Evolutionary conservation across 2,113 vertebrate genomes (phyloP), one percentile per base, ranked within the genome.

Genomic region (Cyprinodon tularosa): DNA sequence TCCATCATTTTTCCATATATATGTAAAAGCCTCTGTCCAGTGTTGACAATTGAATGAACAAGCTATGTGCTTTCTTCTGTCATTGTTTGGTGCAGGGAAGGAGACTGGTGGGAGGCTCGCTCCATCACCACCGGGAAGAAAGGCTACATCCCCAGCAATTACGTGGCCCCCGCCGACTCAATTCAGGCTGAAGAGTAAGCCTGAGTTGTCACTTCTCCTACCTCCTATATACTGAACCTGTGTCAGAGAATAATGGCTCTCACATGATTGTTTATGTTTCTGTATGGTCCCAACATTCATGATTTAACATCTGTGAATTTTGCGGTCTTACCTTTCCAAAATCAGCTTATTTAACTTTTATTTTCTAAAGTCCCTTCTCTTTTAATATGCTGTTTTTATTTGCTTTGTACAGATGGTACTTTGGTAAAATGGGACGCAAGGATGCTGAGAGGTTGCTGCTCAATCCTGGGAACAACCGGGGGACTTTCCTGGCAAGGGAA

Each of bases 141-240:
- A 57, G 98, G 98, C 86, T 99, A 99, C 91, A 99, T 99, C 92
- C 98, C 98, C 61, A 99, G 98, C 90, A 99, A 99, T 94, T 99
- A 99, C 2, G 98, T 99, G 84, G 98, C 98, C 82, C 98, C 98
- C 74, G 98, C 98, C 61, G 98, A 99, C 92, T 99, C 98, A 83
- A 99, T 99, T 91, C 98, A 99, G 91, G 98, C 98, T 62, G 98
- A 99, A 95, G 98, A 99, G 98, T 99, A 96, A 95, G 97, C 60
- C 75, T 57, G 53, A 48, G 40, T 62, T 59, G 12, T 63, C 13
- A 14, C 71, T 53, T 72, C 50, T 86, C 50, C 61, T 69, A 71
- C 75, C 67, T 73, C 74, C 75, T 40, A 47, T 72, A 62, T 64
- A 14, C 60, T 3, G 65, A 9, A 3, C n/a, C 48, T 40, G 44